Evolutionary conservation across 2,888 invertebrate species (phyloP), one percentile per base, ranked within the genome.

Genomic region (Parnassius mnemosyne): DNA sequence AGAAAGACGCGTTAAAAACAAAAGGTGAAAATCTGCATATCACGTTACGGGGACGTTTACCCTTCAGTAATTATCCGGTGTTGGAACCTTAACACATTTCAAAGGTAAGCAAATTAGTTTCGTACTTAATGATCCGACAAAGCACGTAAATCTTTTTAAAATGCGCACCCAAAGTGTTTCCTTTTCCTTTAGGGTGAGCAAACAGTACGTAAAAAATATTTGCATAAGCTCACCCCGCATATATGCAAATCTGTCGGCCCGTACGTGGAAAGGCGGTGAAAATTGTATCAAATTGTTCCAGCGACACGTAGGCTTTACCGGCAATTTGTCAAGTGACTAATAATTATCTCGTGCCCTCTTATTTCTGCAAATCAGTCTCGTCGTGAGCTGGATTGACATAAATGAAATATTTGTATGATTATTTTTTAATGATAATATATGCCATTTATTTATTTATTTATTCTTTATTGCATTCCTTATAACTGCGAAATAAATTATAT

Each of bases 51-150:
- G 81, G 72, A 80, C 81, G 75, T 76, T 81, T 77, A 80, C 84
- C 83, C 81, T 69, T 72, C 80, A 78, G 83, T 85, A 88, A 91
- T 90, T 88, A 87, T 82, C 77, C 81, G 84, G 83, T 83, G 86
- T 85, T 34, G 85, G 83, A 85, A 87, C 83, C 83, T 70, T 85
- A 85, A 85, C 90, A 89, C 90, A 87, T 91, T 90, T 87, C 88
- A 89, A 89, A 91, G 89, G 90, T 90, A 89, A 89, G 89, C 90
- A 90, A 91, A 91, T 91, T 91, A 91, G 89, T 89, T 89, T 88
- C 87, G 82, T 82, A 89, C 85, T 89, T 91, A 91, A 90, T 91
- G 90, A 89, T 87, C 90, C 90, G 89, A 88, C 90, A 89, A 90
- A 87, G 89, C 83, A 89, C 84, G 89, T 90, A 91, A 91, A 91